phyloP scores from a whole-genome alignment of 2,888 invertebrate genomes.

The Coelopa pilipes region DNA sequence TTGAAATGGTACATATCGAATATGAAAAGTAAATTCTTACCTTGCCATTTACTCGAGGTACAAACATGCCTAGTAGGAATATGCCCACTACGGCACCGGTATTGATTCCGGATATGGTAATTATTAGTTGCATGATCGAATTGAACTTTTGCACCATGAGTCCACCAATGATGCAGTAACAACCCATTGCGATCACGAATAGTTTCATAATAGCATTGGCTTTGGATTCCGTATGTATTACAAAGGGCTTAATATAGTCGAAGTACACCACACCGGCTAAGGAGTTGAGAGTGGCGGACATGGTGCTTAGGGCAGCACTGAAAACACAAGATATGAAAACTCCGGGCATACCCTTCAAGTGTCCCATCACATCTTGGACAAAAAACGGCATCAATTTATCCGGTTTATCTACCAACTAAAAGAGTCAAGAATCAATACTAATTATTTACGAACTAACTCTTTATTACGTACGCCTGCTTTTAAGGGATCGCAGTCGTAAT shows the following conservation, averaged over 20 bases:
- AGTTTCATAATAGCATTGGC: slow-evolving; percentile 69
- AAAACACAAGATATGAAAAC: slow-evolving; percentile 73
- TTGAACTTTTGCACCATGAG: slow-evolving; percentile 66
- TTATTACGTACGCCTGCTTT: slow-evolving; percentile 64
- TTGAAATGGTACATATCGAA: neutral
- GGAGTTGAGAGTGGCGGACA: slow-evolving; percentile 71
- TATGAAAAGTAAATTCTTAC: slow-evolving; percentile 41
- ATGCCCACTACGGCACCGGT: slow-evolving; percentile 75
- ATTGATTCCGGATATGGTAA: slow-evolving; percentile 67
- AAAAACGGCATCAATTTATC: slow-evolving; percentile 71
- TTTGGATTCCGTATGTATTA: slow-evolving; percentile 65
- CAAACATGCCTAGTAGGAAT: slow-evolving; percentile 76
- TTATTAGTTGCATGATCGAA: slow-evolving; percentile 68
- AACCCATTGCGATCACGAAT: slow-evolving; percentile 67
- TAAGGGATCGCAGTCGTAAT: slow-evolving; percentile 72
- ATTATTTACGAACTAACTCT: neutral
- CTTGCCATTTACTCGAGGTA: slow-evolving; percentile 72
- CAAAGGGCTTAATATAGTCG: slow-evolving; percentile 68
- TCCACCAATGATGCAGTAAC: slow-evolving; percentile 72
- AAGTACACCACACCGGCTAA: slow-evolving; percentile 71
- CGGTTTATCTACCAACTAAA: slow-evolving; percentile 61
- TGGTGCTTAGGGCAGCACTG: slow-evolving; percentile 71
- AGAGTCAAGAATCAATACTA: neutral
- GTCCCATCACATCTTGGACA: slow-evolving; percentile 70
- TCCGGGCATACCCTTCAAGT: slow-evolving; percentile 70